phyloP scores from a whole-genome alignment of 2,888 invertebrate genomes.

The Cryptus armator region DNA sequence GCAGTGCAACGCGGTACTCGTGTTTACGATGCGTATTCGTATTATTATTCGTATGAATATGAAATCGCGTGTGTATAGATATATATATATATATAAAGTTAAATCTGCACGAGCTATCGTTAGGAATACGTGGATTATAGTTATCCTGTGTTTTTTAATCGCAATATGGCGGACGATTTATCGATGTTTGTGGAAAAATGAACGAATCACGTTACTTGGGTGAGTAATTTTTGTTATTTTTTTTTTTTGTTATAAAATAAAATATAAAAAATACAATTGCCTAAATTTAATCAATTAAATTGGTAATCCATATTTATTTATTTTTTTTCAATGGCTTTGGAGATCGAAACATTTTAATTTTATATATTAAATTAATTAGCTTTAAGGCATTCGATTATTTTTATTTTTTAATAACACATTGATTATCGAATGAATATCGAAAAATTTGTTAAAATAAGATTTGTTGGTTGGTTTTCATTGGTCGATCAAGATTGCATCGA shows the following conservation, averaged over 20 bases:
- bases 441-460: too few species aligned
- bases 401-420: too few species aligned
- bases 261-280: too few species aligned
- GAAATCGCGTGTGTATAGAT: not conserved
- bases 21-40: not conserved
- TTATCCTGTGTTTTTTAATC: not conserved
- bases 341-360: too few species aligned
- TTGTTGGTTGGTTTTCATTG: too few species aligned
- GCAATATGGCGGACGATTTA: not conserved
- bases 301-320: too few species aligned
- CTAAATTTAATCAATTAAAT: too few species aligned
- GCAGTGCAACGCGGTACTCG: conserved; percentile 2
- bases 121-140: not conserved
- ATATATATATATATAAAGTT: not conserved
- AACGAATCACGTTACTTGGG: not conserved
- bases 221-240: not conserved
- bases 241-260: too few species aligned
- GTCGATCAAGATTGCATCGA: too few species aligned
- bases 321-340: not conserved
- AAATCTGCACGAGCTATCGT: not conserved
- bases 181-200: not conserved
- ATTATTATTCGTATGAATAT: not conserved
- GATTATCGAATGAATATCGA: too few species aligned
- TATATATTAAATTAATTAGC: too few species aligned
- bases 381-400: too few species aligned